These are phyloP conservation scores for Drosophila borborema DNA, from an alignment of 2,888 invertebrate genomes.

Conservation along the genomic window DNA sequence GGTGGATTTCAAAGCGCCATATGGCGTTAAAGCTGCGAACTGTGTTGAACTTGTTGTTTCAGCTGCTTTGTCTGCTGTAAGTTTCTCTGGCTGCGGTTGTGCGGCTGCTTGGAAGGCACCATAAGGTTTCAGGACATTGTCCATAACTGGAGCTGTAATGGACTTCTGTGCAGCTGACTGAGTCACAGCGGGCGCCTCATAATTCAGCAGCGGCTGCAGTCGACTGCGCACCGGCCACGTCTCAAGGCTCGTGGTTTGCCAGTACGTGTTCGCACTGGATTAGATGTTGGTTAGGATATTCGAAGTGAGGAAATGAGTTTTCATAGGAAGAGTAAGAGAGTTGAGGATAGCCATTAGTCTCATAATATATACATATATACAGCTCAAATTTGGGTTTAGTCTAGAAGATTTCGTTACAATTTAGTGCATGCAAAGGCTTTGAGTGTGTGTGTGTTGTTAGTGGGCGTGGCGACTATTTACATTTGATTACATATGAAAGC, in stretches of 20 bases:
- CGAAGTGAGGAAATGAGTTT: slow-evolving; percentile 34
- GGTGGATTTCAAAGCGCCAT: slow-evolving; percentile 51
- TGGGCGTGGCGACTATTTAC: slow-evolving; percentile 33
- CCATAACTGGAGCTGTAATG: background rate
- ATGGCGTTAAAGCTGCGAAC: slow-evolving; percentile 26
- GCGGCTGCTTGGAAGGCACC: slow-evolving; percentile 29
- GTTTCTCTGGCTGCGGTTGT: slow-evolving; percentile 35
- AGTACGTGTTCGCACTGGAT: slow-evolving; percentile 58
- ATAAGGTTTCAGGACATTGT: slow-evolving; percentile 28
- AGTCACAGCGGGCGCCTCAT: slow-evolving; percentile 21
- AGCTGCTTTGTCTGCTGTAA: slow-evolving; percentile 10
- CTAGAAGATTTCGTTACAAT: slow-evolving; percentile 1
- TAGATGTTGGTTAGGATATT: slow-evolving; percentile 30
- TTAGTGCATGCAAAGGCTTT: slow-evolving; percentile 24
- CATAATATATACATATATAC: slow-evolving; percentile 48
- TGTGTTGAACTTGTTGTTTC: slow-evolving; percentile 6
- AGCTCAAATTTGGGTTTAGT: slow-evolving; percentile 23
- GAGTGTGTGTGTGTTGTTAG: slow-evolving; percentile 25
- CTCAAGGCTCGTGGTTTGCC: slow-evolving; percentile 80
- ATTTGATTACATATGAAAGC: slow-evolving; percentile 51
- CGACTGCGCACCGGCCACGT: slow-evolving; percentile 76
- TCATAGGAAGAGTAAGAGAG: slow-evolving; percentile 54
- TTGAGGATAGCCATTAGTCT: slow-evolving; percentile 64
- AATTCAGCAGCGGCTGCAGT: slow-evolving; percentile 31
- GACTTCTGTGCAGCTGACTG: slow-evolving; percentile 19